Evolutionary conservation across 2,113 vertebrate species (phyloP).

Genomic region (Ochotona curzoniae): DNA sequence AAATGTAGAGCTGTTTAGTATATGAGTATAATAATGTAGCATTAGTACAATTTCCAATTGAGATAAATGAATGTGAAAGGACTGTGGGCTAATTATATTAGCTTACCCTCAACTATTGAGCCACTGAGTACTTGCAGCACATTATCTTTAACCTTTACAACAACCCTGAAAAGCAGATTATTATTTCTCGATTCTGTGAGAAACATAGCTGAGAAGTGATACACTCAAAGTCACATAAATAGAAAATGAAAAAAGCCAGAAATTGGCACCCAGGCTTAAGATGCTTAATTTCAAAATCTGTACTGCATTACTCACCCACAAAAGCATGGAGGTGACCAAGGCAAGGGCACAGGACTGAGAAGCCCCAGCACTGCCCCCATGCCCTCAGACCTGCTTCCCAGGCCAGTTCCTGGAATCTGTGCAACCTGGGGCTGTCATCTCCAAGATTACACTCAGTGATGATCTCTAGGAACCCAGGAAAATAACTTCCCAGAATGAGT

Average conservation of each 20-base stretch:
- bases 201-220: background rate
- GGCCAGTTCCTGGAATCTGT: background rate
- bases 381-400: background rate
- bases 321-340: background rate
- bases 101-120: background rate
- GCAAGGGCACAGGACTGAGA: background rate
- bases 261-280: background rate
- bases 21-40: background rate
- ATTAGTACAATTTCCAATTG: background rate
- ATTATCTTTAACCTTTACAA: background rate
- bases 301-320: background rate
- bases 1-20: background rate
- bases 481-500: slow-evolving; percentile 60
- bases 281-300: background rate
- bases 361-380: too few relatives aligned
- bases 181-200: slow-evolving; percentile 1
- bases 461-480: slow-evolving; percentile 60
- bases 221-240: background rate
- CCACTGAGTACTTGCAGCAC: background rate
- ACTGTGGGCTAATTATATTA: background rate
- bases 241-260: slow-evolving; percentile 1
- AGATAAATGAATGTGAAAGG: background rate
- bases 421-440: slow-evolving; percentile 29
- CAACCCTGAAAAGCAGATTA: background rate
- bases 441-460: slow-evolving; percentile 1